Conservation (phyloP, 2,888 invertebrate species). For the Acanthosepion esculentum region DNA sequence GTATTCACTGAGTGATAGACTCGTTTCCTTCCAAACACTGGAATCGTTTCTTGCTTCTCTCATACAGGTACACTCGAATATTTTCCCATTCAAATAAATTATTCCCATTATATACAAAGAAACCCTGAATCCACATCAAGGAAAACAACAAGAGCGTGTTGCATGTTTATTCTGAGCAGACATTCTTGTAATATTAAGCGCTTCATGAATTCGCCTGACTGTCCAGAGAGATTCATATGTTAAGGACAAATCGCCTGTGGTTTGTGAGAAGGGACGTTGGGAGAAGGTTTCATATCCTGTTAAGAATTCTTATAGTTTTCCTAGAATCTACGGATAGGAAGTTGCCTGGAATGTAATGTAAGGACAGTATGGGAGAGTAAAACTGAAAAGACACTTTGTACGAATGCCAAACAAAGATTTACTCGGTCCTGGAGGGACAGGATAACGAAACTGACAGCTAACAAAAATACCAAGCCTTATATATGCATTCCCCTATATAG, state of each 20-base stretch:
- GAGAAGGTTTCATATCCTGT: not conserved
- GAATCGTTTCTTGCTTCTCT: not conserved
- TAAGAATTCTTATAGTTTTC: not conserved
- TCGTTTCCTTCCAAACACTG: not conserved
- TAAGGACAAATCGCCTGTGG: not conserved
- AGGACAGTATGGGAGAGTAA: not conserved
- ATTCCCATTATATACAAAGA: not conserved
- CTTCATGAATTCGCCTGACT: not conserved
- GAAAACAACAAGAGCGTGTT: not conserved
- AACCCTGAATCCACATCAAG: not conserved
- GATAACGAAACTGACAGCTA: conserved; percentile 21
- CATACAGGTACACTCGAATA: not conserved
- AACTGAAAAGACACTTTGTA: not conserved
- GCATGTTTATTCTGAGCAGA: not conserved
- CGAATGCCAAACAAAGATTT: not conserved
- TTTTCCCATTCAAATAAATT: not conserved
- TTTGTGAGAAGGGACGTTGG: not conserved
- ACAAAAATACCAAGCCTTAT: not conserved
- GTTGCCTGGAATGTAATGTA: not conserved
- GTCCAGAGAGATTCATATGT: not conserved
- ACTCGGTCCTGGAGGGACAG: not conserved
- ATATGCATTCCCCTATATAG: not conserved
- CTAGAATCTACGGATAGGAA: not conserved
- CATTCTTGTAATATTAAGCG: not conserved
- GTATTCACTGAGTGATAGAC: not conserved